Evolutionary conservation across 1,140 invertebrate species (phyloP).

Genomic region (Bombus soroeensis): DNA sequence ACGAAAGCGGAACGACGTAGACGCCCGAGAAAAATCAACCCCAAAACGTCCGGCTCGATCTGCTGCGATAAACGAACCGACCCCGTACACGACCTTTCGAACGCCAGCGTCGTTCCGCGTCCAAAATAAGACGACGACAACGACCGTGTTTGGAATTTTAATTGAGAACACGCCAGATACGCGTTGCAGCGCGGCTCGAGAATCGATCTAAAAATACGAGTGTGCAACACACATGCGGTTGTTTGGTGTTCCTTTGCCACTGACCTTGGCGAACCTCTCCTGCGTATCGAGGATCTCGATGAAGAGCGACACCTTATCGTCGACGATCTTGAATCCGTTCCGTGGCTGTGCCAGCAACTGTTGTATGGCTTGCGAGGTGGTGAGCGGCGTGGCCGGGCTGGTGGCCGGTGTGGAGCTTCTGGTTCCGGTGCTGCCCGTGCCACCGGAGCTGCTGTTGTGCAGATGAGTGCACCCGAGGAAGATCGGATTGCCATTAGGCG

Average conservation of each 20-base stretch:
- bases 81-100: neutral
- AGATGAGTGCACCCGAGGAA: conserved; percentile 83
- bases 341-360: conserved; percentile 86
- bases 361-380: conserved; percentile 85
- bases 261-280: conserved; percentile 90
- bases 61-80: neutral
- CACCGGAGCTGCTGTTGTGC: conserved; percentile 68
- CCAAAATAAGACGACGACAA: conserved; percentile 24
- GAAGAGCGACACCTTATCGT: conserved; percentile 90
- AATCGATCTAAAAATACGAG: neutral
- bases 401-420: conserved; percentile 80
- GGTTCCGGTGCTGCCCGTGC: conserved; percentile 67
- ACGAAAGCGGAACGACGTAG: neutral
- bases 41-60: neutral
- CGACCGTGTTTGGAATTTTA: neutral
- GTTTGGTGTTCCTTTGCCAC: conserved; percentile 46
- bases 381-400: conserved; percentile 83
- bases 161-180: conserved; percentile 3
- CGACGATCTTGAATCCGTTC: conserved; percentile 89
- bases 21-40: neutral
- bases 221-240: neutral
- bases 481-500: conserved; percentile 81
- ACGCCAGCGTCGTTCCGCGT: neutral
- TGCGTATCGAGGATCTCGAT: conserved; percentile 91
- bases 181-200: neutral